Base-by-base conservation (phyloP, 2,797 vertebrate genomes). In the Ctenopoma multispine region DNA sequence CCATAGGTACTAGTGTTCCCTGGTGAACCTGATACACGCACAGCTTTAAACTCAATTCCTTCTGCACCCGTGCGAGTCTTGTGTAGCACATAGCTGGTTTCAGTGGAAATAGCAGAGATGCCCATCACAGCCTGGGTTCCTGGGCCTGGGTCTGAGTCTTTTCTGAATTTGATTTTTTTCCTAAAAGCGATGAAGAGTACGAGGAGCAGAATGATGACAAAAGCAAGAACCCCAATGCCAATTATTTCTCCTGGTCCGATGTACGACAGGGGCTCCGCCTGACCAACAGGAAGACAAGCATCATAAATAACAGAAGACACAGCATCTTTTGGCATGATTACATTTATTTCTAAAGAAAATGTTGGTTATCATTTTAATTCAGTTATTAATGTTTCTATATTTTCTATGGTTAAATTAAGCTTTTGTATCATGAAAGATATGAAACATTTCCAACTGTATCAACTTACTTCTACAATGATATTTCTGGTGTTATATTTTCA, bases 171-270 rank as follows among this genome's bases (percentile, higher is more conserved):
- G 38, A 99, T 95, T 87, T 98, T 98, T 83, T 97, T 97, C 59
- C 96, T 95, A 65, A 99, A 97, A 36, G 95, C 91, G 2, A 96
- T 79, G 60, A 98, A 97, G 55, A 99, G 92, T 69, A 96, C 13
- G 0, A 98, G 92, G 62, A 99, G 92, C 50, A 95, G 59, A 47
- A 98, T 87, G 85, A 98, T 96, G 88, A 98, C 93, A 48, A 97
- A 96, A 38, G 95, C 93, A 4, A 99, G 96, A 43, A 96, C 96
- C 0, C 96, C 96, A 7, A 99, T 97, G 71, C 98, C 97, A 31
- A 99, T 96, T 44, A 99, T 93, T 83, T 99, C 97, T 79, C 96
- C 97, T 5, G 97, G 97, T 59, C 97, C 98, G 0, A 99, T 90
- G 0, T 98, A 99, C 0, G 97, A 94, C 85, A 97, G 92, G 0